A percentile compares a stretch with the other conserved stretches of the same genome.
Evolutionary conservation across 2,888 invertebrate genomes (phyloP).

Genomic region (Nemoura dubitans): DNA sequence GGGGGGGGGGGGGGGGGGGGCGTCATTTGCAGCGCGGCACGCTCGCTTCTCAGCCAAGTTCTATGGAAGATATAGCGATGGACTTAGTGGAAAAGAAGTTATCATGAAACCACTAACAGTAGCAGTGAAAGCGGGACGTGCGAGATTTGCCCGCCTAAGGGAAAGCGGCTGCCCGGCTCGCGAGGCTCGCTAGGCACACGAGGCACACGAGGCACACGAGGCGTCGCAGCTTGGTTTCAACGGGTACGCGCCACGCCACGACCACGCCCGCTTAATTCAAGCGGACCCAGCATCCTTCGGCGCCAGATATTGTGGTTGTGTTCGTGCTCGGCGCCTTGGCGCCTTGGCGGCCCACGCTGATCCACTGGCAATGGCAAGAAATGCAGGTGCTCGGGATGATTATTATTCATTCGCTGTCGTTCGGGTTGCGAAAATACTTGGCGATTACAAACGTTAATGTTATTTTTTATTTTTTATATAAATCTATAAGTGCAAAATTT

Average conservation of each 20-base stretch:
- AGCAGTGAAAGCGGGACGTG: conserved; percentile 25
- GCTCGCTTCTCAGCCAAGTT: background rate
- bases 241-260: background rate
- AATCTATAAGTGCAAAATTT: background rate
- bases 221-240: background rate
- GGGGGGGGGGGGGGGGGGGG: too few species aligned
- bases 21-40: background rate
- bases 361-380: background rate
- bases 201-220: background rate
- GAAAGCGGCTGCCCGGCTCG: background rate
- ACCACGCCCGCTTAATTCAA: too few species aligned
- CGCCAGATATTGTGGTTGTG: background rate
- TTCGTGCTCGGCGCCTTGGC: background rate
- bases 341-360: background rate
- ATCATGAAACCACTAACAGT: conserved; percentile 26
- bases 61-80: background rate
- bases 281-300: background rate
- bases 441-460: background rate
- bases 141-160: background rate
- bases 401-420: background rate
- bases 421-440: background rate
- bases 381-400: background rate
- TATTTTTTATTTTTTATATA: background rate
- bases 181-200: too few species aligned
- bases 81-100: conserved; percentile 22